Conservation (phyloP, 2,888 invertebrate genomes). For the Drosophila rellima region DNA sequence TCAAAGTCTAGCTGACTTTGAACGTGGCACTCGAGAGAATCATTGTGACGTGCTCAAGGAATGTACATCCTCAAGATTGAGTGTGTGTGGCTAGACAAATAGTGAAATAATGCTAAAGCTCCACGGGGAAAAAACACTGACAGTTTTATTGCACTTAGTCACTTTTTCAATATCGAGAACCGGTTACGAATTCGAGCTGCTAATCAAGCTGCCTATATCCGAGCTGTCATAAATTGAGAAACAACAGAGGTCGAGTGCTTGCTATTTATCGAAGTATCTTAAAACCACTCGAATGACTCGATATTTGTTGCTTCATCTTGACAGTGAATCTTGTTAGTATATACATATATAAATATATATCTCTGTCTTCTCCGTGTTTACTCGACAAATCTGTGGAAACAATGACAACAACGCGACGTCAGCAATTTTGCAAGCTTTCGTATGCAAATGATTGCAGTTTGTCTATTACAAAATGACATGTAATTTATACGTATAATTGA, state of each 20-base stretch:
- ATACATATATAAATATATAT: background rate
- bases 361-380: constrained; percentile 6
- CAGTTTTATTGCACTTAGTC: constrained; percentile 47
- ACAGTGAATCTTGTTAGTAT: constrained; percentile 48
- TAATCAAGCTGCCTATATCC: constrained; percentile 38
- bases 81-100: constrained; percentile 16
- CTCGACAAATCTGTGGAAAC: constrained; percentile 27
- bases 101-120: constrained; percentile 44
- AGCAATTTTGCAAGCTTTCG: constrained; percentile 15
- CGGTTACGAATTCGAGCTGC: constrained; percentile 40
- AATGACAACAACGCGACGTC: constrained; percentile 36
- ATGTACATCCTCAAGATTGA: constrained; percentile 57
- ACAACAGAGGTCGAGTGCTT: constrained; percentile 50
- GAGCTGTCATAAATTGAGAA: constrained; percentile 42
- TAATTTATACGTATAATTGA: constrained; percentile 50
- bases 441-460: constrained; percentile 59
- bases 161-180: constrained; percentile 31
- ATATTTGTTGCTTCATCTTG: constrained; percentile 34
- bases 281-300: background rate
- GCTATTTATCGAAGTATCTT: constrained; percentile 17
- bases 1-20: constrained; percentile 54
- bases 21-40: constrained; percentile 30
- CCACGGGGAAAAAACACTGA: constrained; percentile 22
- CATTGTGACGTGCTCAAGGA: constrained; percentile 29
- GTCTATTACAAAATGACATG: constrained; percentile 46